Base-by-base conservation (phyloP, 2,888 invertebrate species). In the Tetanocera ferruginea region DNA sequence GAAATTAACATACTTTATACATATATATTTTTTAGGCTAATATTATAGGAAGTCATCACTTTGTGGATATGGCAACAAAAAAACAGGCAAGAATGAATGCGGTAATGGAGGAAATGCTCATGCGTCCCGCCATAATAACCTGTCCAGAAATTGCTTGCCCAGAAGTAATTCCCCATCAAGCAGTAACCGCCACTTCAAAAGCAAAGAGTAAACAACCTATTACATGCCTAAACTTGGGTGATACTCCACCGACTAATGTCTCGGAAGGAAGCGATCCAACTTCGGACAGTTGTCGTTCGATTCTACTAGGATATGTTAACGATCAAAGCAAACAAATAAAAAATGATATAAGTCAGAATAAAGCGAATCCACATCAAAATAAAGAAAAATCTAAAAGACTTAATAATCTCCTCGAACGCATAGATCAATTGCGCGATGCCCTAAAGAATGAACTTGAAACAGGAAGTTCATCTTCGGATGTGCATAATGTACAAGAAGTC, bases 51-150 rank as follows among this genome's bases (percentile, higher is more conserved):
- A 89, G 90, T 25, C 88, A 89, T 64, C 88, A 91, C 17, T 87
- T 90, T 78, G 88, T 88, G 23, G 90, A 91, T 80, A 82, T 86
- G 34, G 89, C 91, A 55, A 83, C 84, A 11, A 88, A 89, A 23
- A 90, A 89, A 62, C 92, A 93, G 81, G 87, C 89, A 71, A 90
- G 90, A 78, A 89, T 93, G 85, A 92, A 93, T 81, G 89, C 90
- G 57, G 91, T 90, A 0, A 89, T 92, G 79, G 91, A 92, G 80
- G 90, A 90, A 80, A 83, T 90, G 76, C 80, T 90, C 3, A 80
- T 85, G 76, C 84, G 86, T n/a, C 88, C 89, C 3, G 85, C 86
- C 1, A 84, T 89, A 14, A 87, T 90, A 19, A 89, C 89, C 0
- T 89, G 88, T 23, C 87, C 89, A 0, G 86, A 88, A 76, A 81